phyloP scores from a whole-genome alignment of 2,797 vertebrate species.

The Amblyraja radiata region DNA sequence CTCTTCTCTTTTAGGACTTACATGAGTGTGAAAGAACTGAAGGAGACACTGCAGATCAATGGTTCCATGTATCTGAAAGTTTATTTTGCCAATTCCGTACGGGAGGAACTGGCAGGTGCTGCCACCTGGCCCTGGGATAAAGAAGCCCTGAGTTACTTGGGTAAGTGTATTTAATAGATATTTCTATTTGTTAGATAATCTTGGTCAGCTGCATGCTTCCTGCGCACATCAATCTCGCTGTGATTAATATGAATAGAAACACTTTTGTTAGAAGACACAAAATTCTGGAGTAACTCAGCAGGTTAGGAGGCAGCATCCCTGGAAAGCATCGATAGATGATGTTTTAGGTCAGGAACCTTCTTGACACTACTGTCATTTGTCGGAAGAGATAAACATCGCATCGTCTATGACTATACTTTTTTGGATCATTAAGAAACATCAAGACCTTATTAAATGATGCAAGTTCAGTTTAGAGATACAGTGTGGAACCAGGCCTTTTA shows the following conservation, averaged over 20 bases:
- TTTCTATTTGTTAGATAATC: background rate
- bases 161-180: constrained; percentile 53
- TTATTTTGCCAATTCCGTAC: constrained; percentile 87
- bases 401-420: background rate
- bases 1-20: constrained; percentile 66
- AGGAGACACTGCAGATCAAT: constrained; percentile 77
- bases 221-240: background rate
- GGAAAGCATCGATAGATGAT: too few relatives aligned
- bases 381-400: background rate
- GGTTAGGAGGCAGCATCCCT: too few relatives aligned
- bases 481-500: too few relatives aligned
- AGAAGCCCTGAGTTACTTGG: constrained; percentile 82
- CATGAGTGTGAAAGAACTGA: constrained; percentile 92
- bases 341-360: too few relatives aligned
- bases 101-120: constrained; percentile 84
- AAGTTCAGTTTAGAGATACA: background rate
- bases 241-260: background rate
- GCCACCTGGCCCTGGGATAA: constrained; percentile 98
- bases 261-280: background rate
- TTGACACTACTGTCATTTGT: background rate
- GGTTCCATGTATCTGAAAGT: constrained; percentile 81
- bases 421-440: background rate
- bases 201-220: background rate
- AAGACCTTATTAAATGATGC: background rate
- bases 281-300: too few relatives aligned